phyloP scores from a whole-genome alignment of 2,797 vertebrate genomes.

The Arrhamphus sclerolepis region DNA sequence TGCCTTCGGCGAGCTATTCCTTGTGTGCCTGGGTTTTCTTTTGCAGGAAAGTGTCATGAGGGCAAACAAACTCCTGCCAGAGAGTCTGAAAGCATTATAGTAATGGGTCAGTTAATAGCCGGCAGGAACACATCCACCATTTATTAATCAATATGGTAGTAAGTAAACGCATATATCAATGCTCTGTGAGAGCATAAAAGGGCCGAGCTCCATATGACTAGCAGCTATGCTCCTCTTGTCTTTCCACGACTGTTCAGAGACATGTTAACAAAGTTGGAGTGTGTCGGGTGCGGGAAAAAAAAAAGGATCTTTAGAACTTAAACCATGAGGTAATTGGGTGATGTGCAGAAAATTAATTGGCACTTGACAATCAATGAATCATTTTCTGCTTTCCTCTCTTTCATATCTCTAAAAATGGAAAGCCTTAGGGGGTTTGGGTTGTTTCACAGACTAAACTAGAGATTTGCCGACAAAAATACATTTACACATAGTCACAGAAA shows the following conservation, averaged over 20 bases:
- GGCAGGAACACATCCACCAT: constrained; percentile 21
- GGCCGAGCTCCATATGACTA: constrained; percentile 1
- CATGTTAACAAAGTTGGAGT: neutral
- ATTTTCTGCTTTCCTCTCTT: neutral
- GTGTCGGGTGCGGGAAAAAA: neutral
- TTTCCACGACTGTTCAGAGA: neutral
- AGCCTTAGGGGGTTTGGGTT: too few species aligned
- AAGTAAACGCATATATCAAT: constrained; percentile 25
- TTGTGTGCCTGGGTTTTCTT: neutral
- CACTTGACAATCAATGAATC: neutral
- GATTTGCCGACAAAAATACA: too few species aligned
- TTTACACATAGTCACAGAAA: too few species aligned
- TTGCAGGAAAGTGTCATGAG: neutral
- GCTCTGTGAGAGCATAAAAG: constrained; percentile 25
- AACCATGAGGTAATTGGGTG: neutral
- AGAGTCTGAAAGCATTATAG: constrained; percentile 26
- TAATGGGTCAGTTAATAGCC: constrained; percentile 48
- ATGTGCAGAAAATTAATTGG: neutral
- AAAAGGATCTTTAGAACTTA: neutral
- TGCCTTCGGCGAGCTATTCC: neutral
- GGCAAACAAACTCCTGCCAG: constrained; percentile 17
- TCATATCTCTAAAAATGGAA: too few species aligned
- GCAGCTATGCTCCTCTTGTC: constrained; percentile 6
- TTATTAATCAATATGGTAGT: constrained; percentile 50
- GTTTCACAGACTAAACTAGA: too few species aligned